Percentiles rank a stretch among this genome's conserved stretches.
Conservation (phyloP, 1,140 invertebrate species). For the Drosophila asahinai region DNA sequence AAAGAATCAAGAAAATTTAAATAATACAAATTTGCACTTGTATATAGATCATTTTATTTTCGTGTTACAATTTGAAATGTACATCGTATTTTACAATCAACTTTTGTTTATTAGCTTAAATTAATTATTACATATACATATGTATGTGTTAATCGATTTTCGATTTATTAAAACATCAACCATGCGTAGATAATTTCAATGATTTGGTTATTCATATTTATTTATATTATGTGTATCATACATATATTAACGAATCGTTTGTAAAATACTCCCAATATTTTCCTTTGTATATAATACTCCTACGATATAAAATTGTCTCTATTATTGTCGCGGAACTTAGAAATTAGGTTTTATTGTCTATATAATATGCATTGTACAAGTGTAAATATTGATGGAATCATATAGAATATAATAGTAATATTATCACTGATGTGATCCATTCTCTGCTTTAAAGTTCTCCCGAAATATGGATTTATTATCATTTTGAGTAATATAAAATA, state of each 20-base stretch:
- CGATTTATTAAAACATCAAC: slow-evolving; percentile 57
- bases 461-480: no score
- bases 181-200: slow-evolving; percentile 68
- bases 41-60: slow-evolving; percentile 38
- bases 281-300: slow-evolving; percentile 17
- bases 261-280: slow-evolving; percentile 17
- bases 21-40: neutral
- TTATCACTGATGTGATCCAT: neutral
- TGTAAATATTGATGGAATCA: neutral
- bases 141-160: slow-evolving; percentile 21
- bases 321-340: slow-evolving; percentile 67
- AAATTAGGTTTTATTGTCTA: slow-evolving; percentile 29
- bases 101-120: slow-evolving; percentile 33
- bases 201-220: slow-evolving; percentile 5
- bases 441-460: neutral
- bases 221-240: slow-evolving; percentile 7
- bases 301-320: slow-evolving; percentile 19
- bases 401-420: slow-evolving; percentile 3
- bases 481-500: neutral
- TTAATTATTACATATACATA: slow-evolving; percentile 5
- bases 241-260: slow-evolving; percentile 9
- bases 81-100: slow-evolving; percentile 58
- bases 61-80: slow-evolving; percentile 42
- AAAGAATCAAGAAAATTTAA: neutral
- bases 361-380: slow-evolving; percentile 36